Evolutionary conservation across 2,888 invertebrate species (phyloP), one percentile per base, ranked within the genome.

Genomic region (Clivina fossor): DNA sequence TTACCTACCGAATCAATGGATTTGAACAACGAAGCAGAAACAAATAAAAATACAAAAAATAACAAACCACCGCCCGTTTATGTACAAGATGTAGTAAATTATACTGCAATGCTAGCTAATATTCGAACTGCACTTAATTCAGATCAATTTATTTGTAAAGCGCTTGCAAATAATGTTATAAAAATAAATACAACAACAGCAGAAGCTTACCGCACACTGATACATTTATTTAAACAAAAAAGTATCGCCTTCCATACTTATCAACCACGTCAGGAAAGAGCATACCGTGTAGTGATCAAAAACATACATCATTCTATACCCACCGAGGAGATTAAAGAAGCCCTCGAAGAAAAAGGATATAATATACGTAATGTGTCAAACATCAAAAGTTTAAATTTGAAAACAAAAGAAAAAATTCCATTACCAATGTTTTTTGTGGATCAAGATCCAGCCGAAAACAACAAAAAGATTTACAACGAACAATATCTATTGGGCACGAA

Each of bases 291-390:
- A 26, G 58, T 59, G 7, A 51, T 59, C 18, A 59, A 50, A 47
- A 24, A 61, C 26, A n/a, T 59, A 8, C 59, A 58, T 30, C 49
- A 48, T n/a, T 28, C 59, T 24, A 26, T 38, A 32, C 19, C 13
- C 15, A 43, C 40, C 9, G 40, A 59, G 44, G 32, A 26, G 7
- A 58, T 38, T 28, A 48, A 30, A 32, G 16, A 50, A 2, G 55
- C 49, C 38, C 22, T 60, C 18, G 8, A 8, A 15, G 24, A 35
- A 44, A n/a, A 7, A 30, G 61, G 51, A 22, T 59, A 57, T 43
- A 60, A 56, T 43, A 59, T 60, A 4, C 49, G 61, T 40, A 61
- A 58, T 50, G 60, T 58, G 22, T 56, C 57, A 9, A 58, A 59
- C 50, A 57, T 47, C 18, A 55, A 32, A 43, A 55, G 56, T 26